Evolutionary conservation across 2,797 vertebrate genomes (phyloP), one percentile per base, ranked within the genome.

Genomic region (Anisognathus igniventris): DNA sequence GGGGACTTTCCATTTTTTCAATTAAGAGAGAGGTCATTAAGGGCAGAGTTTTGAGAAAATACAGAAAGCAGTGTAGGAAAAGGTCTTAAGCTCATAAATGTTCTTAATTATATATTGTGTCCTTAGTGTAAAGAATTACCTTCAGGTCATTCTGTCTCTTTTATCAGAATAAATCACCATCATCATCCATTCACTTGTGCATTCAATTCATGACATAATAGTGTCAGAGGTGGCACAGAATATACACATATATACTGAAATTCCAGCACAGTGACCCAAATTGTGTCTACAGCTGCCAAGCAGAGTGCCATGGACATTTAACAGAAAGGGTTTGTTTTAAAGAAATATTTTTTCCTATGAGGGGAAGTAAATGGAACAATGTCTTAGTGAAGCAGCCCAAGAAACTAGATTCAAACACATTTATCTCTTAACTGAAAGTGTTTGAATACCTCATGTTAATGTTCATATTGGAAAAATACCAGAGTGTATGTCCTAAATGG

Each of bases 111-210:
- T 76, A 92, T 75, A 85, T 90, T 74, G 66, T 91, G 53, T 90
- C 81, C 92, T 95, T 65, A 51, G 58, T 94, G 72, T 76, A 94
- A 97, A 96, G 74, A 84, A 94, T 96, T 94, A 83, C 80, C 79
- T 94, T 95, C 27, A 81, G 93, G 86, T 91, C 79, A 82, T 88
- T 91, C n/a, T 50, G 40, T 89, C 78, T 94, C 76, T 97, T 97
- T 97, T 95, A 92, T 96, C 82, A 76, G 91, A 96, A 96, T 96
- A 97, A 97, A 97, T 96, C 85, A 92, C 86, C 67, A 70, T 95
- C 94, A 95, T 95, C 92, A 95, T 85, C 85, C 96, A 83, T 62
- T 97, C 94, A 90, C 75, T 96, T 85, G 77, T 95, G 54, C 68
- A 71, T 90, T 97, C 83, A 90, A 66, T 93, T 94, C 78, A 71